These are phyloP conservation scores for Coreoperca whiteheadi DNA, from an alignment of 2,113 vertebrate genomes.

Conservation along the genomic window DNA sequence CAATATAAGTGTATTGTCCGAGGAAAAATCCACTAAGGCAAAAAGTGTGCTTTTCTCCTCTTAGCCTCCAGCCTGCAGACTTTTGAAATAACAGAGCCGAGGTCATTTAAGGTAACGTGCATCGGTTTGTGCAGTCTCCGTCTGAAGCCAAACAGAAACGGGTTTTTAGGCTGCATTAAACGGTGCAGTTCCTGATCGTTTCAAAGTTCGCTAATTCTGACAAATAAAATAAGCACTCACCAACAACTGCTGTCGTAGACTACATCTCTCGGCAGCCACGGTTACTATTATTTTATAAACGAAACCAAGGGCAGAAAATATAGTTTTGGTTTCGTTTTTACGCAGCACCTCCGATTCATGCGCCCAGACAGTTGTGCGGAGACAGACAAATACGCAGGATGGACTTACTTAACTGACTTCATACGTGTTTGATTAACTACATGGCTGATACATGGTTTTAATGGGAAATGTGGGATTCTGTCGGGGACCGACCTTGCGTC, in stretches of 20 bases:
- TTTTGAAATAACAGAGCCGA: background rate
- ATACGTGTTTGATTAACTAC: no score
- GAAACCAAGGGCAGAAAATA: constrained; percentile 9
- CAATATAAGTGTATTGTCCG: background rate
- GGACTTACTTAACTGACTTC: no score
- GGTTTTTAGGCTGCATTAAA: no score
- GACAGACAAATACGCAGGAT: no score
- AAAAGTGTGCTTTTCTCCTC: background rate
- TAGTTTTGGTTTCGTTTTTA: constrained; percentile 63
- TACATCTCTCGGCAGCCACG: constrained; percentile 7
- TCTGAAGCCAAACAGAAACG: background rate
- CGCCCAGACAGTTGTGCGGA: no score
- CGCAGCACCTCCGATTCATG: no score
- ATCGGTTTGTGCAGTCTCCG: background rate
- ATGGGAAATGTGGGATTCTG: no score
- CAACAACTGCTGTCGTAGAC: constrained; percentile 1
- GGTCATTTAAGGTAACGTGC: constrained; percentile 49
- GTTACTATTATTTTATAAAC: constrained; percentile 18
- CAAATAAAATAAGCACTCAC: constrained; percentile 45
- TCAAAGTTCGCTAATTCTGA: background rate
- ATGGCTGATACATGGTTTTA: no score
- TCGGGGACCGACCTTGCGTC: no score
- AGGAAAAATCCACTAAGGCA: background rate
- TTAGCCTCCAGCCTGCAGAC: background rate
- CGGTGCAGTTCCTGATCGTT: background rate